These are phyloP conservation scores for Catostylus mosaicus DNA, from an alignment of 30 jellyfish, hydroid and myxozoan species.

Conservation along the genomic window DNA sequence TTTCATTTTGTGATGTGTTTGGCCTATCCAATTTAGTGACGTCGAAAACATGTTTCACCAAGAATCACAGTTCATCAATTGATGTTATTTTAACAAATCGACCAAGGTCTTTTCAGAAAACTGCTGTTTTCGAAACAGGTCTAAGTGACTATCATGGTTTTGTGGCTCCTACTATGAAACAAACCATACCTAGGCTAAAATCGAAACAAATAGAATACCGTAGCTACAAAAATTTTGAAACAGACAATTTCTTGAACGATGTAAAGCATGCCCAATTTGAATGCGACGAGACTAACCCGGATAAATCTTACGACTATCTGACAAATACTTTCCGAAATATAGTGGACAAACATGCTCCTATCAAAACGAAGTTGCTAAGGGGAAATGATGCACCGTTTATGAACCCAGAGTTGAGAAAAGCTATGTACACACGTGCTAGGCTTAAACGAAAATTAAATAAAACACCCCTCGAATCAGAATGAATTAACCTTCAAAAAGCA, in stretches of 20 bases:
- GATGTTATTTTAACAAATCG: slow-evolving; percentile 32
- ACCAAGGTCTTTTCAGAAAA: slow-evolving; percentile 48
- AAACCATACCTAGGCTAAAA: slow-evolving; percentile 37
- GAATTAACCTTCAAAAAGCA: too few species aligned
- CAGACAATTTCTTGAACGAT: slow-evolving; percentile 30
- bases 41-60: slow-evolving; percentile 34
- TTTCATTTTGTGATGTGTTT: slow-evolving; percentile 53
- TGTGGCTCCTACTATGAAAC: slow-evolving; percentile 24
- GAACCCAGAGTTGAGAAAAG: slow-evolving; percentile 13
- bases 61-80: slow-evolving; percentile 36
- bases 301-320: not conserved
- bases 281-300: not conserved
- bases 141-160: slow-evolving; percentile 56
- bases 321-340: not conserved
- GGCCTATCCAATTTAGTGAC: slow-evolving; percentile 63
- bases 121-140: slow-evolving; percentile 54
- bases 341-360: slow-evolving; percentile 4
- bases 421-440: slow-evolving; percentile 40
- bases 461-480: too few species aligned
- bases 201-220: slow-evolving; percentile 31
- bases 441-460: slow-evolving; percentile 11
- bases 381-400: slow-evolving; percentile 16
- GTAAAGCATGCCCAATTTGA: slow-evolving; percentile 18
- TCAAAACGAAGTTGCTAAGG: not conserved
- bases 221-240: slow-evolving; percentile 25